Evolutionary conservation across 2,888 invertebrate species (phyloP).

Genomic region (Yponomeuta cagnagella): DNA sequence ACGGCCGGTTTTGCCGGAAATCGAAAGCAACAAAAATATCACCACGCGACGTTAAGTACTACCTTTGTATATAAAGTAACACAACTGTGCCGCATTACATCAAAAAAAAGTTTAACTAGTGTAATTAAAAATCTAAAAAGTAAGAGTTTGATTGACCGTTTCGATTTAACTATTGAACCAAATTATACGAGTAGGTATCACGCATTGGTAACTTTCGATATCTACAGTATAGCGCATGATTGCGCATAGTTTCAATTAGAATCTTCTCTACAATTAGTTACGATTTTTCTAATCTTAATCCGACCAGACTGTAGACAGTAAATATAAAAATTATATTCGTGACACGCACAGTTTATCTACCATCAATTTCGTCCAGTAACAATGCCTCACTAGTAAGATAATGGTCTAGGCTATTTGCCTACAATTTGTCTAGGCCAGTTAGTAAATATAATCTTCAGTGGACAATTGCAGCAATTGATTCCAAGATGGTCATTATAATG

Average conservation of each 20-base stretch:
- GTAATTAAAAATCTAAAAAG: too few species aligned
- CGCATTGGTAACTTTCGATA: neutral
- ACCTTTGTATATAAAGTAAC: too few species aligned
- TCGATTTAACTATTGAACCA: too few species aligned
- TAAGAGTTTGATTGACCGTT: too few species aligned
- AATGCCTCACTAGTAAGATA: neutral
- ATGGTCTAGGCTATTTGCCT: neutral
- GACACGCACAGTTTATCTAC: too few species aligned
- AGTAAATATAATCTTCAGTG: neutral
- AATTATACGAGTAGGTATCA: neutral
- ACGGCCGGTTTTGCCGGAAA: too few species aligned
- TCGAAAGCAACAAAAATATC: neutral
- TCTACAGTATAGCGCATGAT: neutral
- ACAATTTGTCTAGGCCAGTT: neutral
- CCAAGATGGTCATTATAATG: neutral
- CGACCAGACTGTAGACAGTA: too few species aligned
- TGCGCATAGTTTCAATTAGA: neutral
- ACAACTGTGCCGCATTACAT: too few species aligned
- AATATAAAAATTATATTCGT: too few species aligned
- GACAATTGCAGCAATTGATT: conserved; percentile 1
- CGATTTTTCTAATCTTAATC: neutral
- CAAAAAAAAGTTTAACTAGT: too few species aligned
- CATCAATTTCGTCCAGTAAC: too few species aligned
- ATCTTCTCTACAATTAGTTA: neutral
- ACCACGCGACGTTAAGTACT: too few species aligned